Conservation (phyloP, 2,797 vertebrate genomes). For the Thalassophryne amazonica region DNA sequence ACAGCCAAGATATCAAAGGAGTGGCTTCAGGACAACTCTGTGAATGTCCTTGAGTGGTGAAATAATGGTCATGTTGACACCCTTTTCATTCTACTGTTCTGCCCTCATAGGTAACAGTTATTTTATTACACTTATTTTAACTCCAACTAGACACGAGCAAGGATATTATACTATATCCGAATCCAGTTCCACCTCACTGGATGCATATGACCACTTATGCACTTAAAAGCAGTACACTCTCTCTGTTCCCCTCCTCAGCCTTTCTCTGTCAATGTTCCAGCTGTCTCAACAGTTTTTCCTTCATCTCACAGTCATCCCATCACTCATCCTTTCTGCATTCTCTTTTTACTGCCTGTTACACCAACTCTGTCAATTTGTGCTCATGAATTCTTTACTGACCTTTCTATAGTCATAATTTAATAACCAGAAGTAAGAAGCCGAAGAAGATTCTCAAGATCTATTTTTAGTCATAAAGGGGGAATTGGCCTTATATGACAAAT, state of each 20-base stretch:
- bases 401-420: slow-evolving; percentile 72
- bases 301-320: slow-evolving; percentile 52
- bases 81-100: slow-evolving; percentile 55
- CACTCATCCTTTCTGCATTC: slow-evolving; percentile 51
- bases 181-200: slow-evolving; percentile 78
- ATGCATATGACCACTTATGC: slow-evolving; percentile 72
- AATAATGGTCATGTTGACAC: slow-evolving; percentile 47
- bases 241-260: slow-evolving; percentile 37
- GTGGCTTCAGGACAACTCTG: too few relatives aligned
- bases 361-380: slow-evolving; percentile 66
- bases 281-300: slow-evolving; percentile 48
- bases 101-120: slow-evolving; percentile 68
- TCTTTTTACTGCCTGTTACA: slow-evolving; percentile 54
- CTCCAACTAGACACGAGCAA: slow-evolving; percentile 64
- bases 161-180: slow-evolving; percentile 69
- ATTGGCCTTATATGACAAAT: too few relatives aligned
- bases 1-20: too few relatives aligned
- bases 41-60: slow-evolving; percentile 21
- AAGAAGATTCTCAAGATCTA: slow-evolving; percentile 34
- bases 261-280: slow-evolving; percentile 38
- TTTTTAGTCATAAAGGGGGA: too few relatives aligned
- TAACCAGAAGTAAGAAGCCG: slow-evolving; percentile 64
- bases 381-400: slow-evolving; percentile 70
- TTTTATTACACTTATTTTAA: too few relatives aligned
- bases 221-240: slow-evolving; percentile 69